Evolutionary conservation across 2,888 invertebrate genomes (phyloP), one percentile per base, ranked within the genome.

Genomic region (Megalurothrips usitatus): DNA sequence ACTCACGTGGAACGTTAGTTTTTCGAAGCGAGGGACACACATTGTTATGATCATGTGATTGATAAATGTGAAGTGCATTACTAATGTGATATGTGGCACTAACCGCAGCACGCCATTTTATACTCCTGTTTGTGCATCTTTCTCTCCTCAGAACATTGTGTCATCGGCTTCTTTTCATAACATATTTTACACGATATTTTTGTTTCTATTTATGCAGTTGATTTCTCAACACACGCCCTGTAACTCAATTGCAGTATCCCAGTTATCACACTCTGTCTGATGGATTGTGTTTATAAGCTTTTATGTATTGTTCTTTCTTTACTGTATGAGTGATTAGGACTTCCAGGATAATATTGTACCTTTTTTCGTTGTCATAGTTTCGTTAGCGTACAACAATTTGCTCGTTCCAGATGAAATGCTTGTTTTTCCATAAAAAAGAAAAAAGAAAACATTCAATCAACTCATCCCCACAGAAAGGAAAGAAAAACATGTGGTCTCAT

Each of bases 301-400:
- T 23, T 68, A n/a, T 9, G n/a, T 8, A 68, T 68, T 58, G 12
- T 58, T 14, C 58, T 19, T 19, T 17, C 58, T 58, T 58, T 58
- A 58, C n/a, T 58, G 17, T 58, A 19, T 58, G 6, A 58, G 17
- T 58, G 17, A 58, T 14, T 58, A 58, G 58, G 58, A 58, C 6
- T 58, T 58, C n/a, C 58, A 58, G 58, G 58, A 58, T 58, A 58
- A 58, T 58, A 58, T 52, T 3, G 58, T 58, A 58, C 58, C 17
- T 58, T 75, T 75, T 75, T 26, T 75, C 23, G 23, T 75, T 75
- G 68, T 75, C 9, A 26, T 75, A 75, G 68, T 26, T 75, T 75
- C 26, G 9, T 75, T 75, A 75, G 68, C 68, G 68, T 75, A 75
- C 1, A 12, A 10, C n/a, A 26, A 23, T 26, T 26, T 75, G 68